Conservation (phyloP, 2,888 invertebrate genomes). For the Callyntrura sp. region DNA sequence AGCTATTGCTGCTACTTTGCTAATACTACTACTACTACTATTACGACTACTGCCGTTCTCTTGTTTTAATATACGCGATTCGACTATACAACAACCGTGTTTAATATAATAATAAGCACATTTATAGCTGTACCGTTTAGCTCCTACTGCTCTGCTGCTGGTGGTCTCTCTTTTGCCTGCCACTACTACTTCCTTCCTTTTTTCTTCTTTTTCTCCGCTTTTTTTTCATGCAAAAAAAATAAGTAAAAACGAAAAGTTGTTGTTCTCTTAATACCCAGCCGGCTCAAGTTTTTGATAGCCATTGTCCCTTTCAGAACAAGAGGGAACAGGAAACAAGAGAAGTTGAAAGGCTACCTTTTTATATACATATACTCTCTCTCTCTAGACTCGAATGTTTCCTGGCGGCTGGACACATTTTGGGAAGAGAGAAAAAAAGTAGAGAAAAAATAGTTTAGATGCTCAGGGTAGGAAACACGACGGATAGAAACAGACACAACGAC, state of each 20-base stretch:
- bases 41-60: not conserved
- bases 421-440: not conserved
- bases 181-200: conserved; percentile 8
- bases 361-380: too few species aligned
- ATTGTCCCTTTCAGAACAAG: conserved; percentile 58
- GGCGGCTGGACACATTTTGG: not conserved
- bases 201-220: conserved; percentile 13
- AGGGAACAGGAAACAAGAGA: not conserved
- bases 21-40: not conserved
- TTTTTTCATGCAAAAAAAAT: conserved; percentile 56
- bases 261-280: conserved; percentile 27
- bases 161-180: not conserved
- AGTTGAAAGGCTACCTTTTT: conserved; percentile 26
- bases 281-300: conserved; percentile 61
- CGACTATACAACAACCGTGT: too few species aligned
- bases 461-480: not conserved
- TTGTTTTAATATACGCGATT: not conserved
- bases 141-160: not conserved
- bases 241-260: conserved; percentile 59
- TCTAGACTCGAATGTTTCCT: conserved; percentile 23
- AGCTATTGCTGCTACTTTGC: conserved; percentile 19
- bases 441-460: not conserved
- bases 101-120: not conserved
- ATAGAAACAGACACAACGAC: not conserved
- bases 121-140: not conserved